phyloP scores from a whole-genome alignment of 2,888 invertebrate species.

The Tetramorium bicarinatum region DNA sequence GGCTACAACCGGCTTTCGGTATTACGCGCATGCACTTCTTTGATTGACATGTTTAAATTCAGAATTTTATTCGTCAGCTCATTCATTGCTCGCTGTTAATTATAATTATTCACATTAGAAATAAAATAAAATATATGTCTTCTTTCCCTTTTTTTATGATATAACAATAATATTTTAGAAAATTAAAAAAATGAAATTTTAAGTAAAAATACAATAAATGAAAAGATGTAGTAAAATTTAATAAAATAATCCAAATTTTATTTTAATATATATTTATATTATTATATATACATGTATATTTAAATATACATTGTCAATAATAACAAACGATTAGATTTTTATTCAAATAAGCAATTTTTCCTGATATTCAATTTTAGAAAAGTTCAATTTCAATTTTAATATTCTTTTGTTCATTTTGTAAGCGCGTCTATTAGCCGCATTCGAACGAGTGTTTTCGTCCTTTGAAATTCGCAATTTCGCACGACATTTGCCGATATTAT shows the following conservation, averaged over 20 bases:
- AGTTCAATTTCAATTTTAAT: background rate
- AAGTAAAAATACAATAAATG: background rate
- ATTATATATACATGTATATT: background rate
- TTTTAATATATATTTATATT: background rate
- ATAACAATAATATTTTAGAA: background rate
- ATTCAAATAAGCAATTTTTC: background rate
- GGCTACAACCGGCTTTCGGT: background rate
- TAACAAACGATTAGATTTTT: background rate
- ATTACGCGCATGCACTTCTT: background rate
- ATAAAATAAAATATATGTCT: background rate
- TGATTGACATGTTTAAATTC: background rate
- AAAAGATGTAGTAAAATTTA: background rate
- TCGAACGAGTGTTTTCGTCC: too few species aligned
- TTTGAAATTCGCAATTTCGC: slow-evolving; percentile 9
- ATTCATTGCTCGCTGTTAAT: background rate
- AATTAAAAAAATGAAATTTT: background rate
- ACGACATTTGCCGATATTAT: background rate
- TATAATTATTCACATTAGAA: background rate
- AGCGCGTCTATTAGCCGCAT: background rate
- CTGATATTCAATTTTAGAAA: background rate
- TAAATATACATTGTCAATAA: background rate
- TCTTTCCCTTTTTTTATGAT: background rate
- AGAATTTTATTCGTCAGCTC: background rate
- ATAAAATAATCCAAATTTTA: background rate
- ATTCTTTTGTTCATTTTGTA: background rate